Percentiles rank a stretch among this genome's conserved stretches.
Evolutionary conservation across 2,113 vertebrate species (phyloP).

Genomic region (Sinocyclocheilus maitianheensis): DNA sequence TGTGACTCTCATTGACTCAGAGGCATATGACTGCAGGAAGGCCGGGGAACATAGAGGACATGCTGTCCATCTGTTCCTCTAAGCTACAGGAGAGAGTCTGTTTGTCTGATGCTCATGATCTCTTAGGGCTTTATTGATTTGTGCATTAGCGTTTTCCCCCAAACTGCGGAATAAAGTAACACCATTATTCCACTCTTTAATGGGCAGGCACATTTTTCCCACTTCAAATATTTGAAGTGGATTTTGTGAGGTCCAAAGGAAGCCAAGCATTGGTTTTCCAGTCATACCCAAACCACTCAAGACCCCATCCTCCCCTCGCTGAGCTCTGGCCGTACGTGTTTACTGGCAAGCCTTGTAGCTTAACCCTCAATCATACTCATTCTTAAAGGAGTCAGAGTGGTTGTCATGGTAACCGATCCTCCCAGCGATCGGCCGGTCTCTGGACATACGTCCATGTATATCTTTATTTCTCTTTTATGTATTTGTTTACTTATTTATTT

Average conservation of each 20-base stretch:
- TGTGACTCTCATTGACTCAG: slow-evolving; percentile 10
- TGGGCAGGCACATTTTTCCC: background rate
- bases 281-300: background rate
- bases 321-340: background rate
- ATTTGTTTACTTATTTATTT: slow-evolving; percentile 37
- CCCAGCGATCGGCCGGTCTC: background rate
- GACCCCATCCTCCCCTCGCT: background rate
- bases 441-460: background rate
- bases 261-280: background rate
- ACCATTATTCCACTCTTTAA: slow-evolving; percentile 2
- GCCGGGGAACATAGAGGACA: slow-evolving; percentile 19
- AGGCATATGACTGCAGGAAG: slow-evolving; percentile 34
- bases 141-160: background rate
- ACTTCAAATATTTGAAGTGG: background rate
- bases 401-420: slow-evolving; percentile 40
- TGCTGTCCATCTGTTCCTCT: slow-evolving; percentile 45
- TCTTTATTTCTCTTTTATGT: background rate
- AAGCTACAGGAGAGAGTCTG: background rate
- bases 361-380: slow-evolving; percentile 32
- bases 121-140: slow-evolving; percentile 28
- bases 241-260: background rate
- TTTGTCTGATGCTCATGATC: slow-evolving; percentile 20
- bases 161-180: background rate
- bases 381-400: slow-evolving; percentile 26
- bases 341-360: background rate